Evolutionary conservation across 2,888 invertebrate genomes (phyloP).

Genomic region (Eupithecia dodoneata): DNA sequence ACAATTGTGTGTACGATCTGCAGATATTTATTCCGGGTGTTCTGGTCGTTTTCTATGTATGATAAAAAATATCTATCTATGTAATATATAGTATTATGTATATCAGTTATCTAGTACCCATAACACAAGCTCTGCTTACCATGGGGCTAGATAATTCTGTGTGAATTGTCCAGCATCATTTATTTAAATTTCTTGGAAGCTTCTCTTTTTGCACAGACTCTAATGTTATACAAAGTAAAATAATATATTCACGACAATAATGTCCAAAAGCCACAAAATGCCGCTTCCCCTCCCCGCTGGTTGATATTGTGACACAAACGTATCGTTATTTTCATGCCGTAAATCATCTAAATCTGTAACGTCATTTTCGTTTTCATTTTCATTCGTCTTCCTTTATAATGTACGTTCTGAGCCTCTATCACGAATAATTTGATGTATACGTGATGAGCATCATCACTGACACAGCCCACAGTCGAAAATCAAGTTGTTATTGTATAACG

Average conservation of each 20-base stretch:
- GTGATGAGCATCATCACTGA: background rate
- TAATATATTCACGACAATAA: background rate
- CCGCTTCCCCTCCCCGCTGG: background rate
- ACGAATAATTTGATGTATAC: slow-evolving; percentile 2
- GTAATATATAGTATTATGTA: too few relatives aligned
- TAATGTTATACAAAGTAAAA: background rate
- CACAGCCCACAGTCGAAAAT: background rate
- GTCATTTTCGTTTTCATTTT: slow-evolving; percentile 11
- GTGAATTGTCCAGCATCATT: too few relatives aligned
- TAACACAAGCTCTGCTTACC: too few relatives aligned
- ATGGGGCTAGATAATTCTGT: too few relatives aligned
- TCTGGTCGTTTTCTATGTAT: too few relatives aligned
- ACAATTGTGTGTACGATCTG: too few relatives aligned
- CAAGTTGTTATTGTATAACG: background rate
- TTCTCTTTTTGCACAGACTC: too few relatives aligned
- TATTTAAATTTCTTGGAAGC: too few relatives aligned
- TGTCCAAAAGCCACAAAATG: background rate
- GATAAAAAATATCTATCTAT: too few relatives aligned
- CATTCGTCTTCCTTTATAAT: slow-evolving; percentile 5
- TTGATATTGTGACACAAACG: slow-evolving; percentile 7
- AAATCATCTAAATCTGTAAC: slow-evolving; percentile 13
- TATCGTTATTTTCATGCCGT: slow-evolving; percentile 10
- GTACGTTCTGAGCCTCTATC: slow-evolving; percentile 1
- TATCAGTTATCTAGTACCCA: too few relatives aligned
- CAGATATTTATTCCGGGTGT: too few relatives aligned